Conservation (phyloP, 2,113 vertebrate genomes). For the Mobula birostris region DNA sequence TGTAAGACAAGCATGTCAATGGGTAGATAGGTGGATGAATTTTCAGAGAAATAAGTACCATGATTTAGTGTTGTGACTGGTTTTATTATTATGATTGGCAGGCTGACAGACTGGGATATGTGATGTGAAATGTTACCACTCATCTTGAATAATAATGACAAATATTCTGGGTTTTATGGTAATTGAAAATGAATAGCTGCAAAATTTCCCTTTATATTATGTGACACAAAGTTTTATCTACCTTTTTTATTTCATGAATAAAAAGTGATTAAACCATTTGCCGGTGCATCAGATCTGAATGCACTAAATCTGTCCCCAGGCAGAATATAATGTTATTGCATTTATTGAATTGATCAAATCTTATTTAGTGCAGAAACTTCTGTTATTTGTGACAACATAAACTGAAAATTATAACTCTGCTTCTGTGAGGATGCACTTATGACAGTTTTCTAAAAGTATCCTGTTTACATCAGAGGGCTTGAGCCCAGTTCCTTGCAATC, state of each 20-base stretch:
- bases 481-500: neutral
- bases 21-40: neutral
- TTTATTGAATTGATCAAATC: neutral
- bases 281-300: neutral
- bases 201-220: neutral
- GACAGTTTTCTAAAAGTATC: neutral
- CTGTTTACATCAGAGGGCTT: neutral
- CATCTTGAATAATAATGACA: neutral
- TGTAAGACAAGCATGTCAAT: neutral
- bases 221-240: neutral
- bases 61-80: neutral
- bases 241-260: constrained; percentile 8
- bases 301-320: neutral
- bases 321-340: neutral
- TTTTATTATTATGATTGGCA: neutral
- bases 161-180: neutral
- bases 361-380: neutral
- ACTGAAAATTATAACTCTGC: neutral
- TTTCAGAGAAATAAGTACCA: neutral
- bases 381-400: neutral
- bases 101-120: neutral
- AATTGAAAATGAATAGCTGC: neutral
- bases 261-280: neutral
- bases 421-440: neutral
- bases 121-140: neutral